Evolutionary conservation across 1,140 invertebrate species (phyloP).

Genomic region (Hyles vespertilio): DNA sequence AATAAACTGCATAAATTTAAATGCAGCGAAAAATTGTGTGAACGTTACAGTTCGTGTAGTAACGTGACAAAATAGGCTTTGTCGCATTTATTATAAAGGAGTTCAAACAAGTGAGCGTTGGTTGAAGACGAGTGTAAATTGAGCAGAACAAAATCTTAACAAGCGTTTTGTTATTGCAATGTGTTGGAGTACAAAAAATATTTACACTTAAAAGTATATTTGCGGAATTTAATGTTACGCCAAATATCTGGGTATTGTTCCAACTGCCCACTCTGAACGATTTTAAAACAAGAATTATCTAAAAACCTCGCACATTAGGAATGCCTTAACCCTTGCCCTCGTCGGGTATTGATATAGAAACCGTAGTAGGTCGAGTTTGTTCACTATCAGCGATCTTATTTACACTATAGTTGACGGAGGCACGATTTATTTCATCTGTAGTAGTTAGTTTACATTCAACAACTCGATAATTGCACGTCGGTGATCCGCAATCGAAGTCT

Average conservation of each 20-base stretch:
- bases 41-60: not conserved
- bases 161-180: constrained; percentile 14
- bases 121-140: constrained; percentile 66
- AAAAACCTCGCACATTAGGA: constrained; percentile 1
- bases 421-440: constrained; percentile 58
- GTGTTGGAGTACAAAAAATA: constrained; percentile 8
- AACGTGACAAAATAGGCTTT: not conserved
- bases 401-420: constrained; percentile 31
- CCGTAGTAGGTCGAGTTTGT: constrained; percentile 65
- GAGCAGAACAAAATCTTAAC: constrained; percentile 42
- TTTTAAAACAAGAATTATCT: constrained; percentile 26
- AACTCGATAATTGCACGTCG: constrained; percentile 62
- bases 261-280: constrained; percentile 29
- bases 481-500: constrained; percentile 61
- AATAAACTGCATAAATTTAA: constrained; percentile 17
- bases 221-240: constrained; percentile 6
- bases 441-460: constrained; percentile 72
- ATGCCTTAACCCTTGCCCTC: constrained; percentile 72
- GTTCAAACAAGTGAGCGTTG: constrained; percentile 38
- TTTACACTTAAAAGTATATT: constrained; percentile 8
- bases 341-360: constrained; percentile 76
- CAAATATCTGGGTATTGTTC: constrained; percentile 15
- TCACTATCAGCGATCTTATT: constrained; percentile 33
- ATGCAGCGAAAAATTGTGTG: constrained; percentile 15
- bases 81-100: constrained; percentile 14